These are phyloP conservation scores for Papilio xuthus DNA, from an alignment of 1,140 invertebrate species.

Conservation along the genomic window DNA sequence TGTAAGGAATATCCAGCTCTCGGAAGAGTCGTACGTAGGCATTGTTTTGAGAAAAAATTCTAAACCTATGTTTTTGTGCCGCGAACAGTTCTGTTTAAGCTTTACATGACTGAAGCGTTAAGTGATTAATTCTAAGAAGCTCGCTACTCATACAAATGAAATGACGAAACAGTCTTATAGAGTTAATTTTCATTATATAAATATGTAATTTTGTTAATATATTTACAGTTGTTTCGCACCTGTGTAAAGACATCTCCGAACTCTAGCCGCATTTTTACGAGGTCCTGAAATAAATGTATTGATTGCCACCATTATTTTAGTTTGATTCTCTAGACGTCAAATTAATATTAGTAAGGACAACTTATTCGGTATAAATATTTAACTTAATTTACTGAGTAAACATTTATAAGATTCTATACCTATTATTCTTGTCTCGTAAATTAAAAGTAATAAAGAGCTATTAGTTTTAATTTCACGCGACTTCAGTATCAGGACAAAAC, in stretches of 20 bases:
- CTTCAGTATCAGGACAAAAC: slow-evolving; percentile 43
- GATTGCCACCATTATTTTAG: background rate
- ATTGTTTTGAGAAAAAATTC: slow-evolving; percentile 78
- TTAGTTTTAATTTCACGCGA: slow-evolving; percentile 17
- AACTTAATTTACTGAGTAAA: background rate
- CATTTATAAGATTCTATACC: background rate
- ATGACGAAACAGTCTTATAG: slow-evolving; percentile 39
- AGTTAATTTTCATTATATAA: slow-evolving; percentile 26
- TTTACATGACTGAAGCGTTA: slow-evolving; percentile 69
- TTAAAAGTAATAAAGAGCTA: slow-evolving; percentile 21
- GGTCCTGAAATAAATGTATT: background rate
- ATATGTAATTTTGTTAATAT: background rate
- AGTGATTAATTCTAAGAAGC: slow-evolving; percentile 69
- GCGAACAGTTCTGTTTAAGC: slow-evolving; percentile 53
- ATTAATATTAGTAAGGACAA: background rate
- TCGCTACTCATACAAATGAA: slow-evolving; percentile 58
- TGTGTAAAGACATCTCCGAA: no score
- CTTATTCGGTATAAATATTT: background rate
- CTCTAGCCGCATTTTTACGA: background rate
- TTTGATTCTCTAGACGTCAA: background rate
- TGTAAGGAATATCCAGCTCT: slow-evolving; percentile 77
- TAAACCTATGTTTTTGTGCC: slow-evolving; percentile 68
- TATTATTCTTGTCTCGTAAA: background rate
- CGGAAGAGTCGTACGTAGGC: slow-evolving; percentile 62
- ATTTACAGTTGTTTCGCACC: background rate